A percentile compares a stretch with the other conserved stretches of the same genome.
Conservation (phyloP, 2,797 vertebrate species). For the Pseudochromis fuscus region DNA sequence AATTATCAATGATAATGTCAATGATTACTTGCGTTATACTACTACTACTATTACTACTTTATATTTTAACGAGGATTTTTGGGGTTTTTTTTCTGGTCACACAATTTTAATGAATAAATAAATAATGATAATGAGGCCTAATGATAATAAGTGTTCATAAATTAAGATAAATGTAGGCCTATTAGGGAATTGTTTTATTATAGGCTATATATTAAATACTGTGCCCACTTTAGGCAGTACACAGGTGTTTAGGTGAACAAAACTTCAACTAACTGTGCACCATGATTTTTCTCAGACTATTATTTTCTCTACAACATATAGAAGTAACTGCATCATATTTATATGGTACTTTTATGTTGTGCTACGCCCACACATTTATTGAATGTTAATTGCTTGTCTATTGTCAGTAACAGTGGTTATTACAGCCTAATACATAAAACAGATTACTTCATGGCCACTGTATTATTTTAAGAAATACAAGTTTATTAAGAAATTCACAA, state of each 20-base stretch:
- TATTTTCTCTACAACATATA: not conserved
- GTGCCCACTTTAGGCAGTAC: constrained; percentile 4
- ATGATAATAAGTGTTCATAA: not conserved
- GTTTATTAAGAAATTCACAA: constrained; percentile 88
- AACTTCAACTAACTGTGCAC: not conserved
- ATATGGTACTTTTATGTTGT: not conserved
- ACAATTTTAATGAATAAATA: too few species aligned
- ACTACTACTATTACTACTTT: not conserved
- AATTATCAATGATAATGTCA: too few species aligned
- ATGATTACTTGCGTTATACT: not conserved
- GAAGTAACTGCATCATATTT: not conserved
- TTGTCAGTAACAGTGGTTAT: constrained; percentile 48
- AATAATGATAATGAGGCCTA: too few species aligned
- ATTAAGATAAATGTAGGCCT: too few species aligned
- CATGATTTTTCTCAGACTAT: too few species aligned
- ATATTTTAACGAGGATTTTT: too few species aligned
- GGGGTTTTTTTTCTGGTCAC: too few species aligned
- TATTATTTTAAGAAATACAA: constrained; percentile 81
- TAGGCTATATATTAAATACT: too few species aligned
- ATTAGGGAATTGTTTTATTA: too few species aligned
- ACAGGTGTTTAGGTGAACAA: not conserved
- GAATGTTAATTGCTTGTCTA: not conserved
- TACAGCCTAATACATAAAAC: constrained; percentile 54
- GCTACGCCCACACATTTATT: not conserved
- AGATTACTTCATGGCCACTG: constrained; percentile 75